These are phyloP conservation scores for Oscheius sp. DNA, from an alignment of 2,888 invertebrate species.

Conservation along the genomic window DNA sequence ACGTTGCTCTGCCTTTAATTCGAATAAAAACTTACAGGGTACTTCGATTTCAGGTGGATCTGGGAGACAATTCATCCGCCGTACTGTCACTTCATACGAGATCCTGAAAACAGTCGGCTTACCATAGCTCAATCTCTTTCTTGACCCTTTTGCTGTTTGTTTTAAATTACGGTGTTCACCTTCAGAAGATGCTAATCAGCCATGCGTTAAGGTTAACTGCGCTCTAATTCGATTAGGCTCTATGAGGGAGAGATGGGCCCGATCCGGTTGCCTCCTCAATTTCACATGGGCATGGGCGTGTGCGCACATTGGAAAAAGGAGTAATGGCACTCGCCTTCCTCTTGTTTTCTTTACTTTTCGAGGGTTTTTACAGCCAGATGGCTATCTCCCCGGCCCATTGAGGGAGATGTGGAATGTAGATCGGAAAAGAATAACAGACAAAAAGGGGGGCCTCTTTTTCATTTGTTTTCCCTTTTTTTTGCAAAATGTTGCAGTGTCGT, in stretches of 20 bases:
- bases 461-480: not conserved
- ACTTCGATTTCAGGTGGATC: conserved; percentile 71
- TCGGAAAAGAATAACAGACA: too few relatives aligned
- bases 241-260: not conserved
- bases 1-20: too few relatives aligned
- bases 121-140: not conserved
- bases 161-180: not conserved
- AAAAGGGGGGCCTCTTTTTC: too few relatives aligned
- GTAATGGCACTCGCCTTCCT: too few relatives aligned
- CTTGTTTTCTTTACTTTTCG: too few relatives aligned
- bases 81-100: conserved; percentile 69
- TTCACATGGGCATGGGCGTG: not conserved
- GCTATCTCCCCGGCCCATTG: too few relatives aligned
- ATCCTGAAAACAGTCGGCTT: conserved; percentile 46
- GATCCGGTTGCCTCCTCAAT: conserved; percentile 16
- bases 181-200: conserved; percentile 20
- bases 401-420: too few relatives aligned
- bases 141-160: not conserved
- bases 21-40: conserved; percentile 52
- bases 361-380: too few relatives aligned
- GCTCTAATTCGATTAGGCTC: conserved; percentile 32
- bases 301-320: too few relatives aligned
- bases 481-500: not conserved
- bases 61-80: conserved; percentile 72
- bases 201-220: conserved; percentile 32